phyloP scores from a whole-genome alignment of 1,140 invertebrate genomes.

The Monochamus saltuarius region DNA sequence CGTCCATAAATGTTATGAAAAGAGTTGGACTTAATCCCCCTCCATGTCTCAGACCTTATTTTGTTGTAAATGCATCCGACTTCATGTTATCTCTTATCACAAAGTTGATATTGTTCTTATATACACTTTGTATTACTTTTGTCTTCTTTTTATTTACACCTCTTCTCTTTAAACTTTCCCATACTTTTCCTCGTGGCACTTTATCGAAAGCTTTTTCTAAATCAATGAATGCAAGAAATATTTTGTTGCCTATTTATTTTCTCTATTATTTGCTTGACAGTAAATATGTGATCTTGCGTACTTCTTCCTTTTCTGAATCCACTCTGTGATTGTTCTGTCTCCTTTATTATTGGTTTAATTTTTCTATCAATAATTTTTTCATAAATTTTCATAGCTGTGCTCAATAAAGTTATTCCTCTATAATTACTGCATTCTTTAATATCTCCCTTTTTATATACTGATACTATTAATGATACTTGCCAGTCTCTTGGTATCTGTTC shows the following conservation, averaged over 20 bases:
- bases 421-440: no score
- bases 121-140: neutral
- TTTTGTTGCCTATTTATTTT: neutral
- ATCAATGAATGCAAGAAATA: neutral
- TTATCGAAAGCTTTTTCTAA: neutral
- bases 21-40: neutral
- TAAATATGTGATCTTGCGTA: conserved; percentile 1
- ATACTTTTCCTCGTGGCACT: neutral
- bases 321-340: neutral
- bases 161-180: neutral
- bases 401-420: no score
- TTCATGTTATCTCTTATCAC: neutral
- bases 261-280: neutral
- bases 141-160: neutral
- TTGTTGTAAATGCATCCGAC: neutral
- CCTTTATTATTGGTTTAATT: no score
- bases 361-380: no score
- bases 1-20: neutral
- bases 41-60: neutral
- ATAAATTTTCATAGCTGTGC: no score
- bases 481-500: neutral
- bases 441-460: neutral
- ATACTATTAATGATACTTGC: neutral
- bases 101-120: neutral
- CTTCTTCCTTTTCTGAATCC: conserved; percentile 2